Evolutionary conservation across 2,113 vertebrate genomes (phyloP).

Genomic region (Strix uralensis): DNA sequence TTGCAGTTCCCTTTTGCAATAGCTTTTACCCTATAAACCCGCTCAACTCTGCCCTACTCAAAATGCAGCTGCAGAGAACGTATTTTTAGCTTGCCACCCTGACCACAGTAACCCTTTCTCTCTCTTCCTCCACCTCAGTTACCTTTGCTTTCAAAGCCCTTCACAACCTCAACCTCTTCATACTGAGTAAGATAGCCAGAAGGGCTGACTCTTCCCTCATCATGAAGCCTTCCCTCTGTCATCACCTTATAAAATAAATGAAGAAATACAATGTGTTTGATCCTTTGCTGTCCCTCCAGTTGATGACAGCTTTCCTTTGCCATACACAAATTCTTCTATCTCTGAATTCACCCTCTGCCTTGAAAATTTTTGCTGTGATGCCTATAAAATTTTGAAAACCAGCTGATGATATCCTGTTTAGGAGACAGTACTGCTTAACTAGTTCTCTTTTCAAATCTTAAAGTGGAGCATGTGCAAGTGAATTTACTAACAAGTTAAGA

Average conservation of each 20-base stretch:
- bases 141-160: not conserved
- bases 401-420: not conserved
- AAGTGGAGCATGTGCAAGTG: not conserved
- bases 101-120: not conserved
- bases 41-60: not conserved
- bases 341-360: not conserved
- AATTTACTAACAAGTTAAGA: not conserved
- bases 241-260: not conserved
- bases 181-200: not conserved
- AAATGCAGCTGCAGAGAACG: not conserved
- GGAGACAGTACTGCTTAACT: not conserved
- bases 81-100: constrained; percentile 45
- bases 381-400: not conserved
- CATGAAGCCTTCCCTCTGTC: not conserved
- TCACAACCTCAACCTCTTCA: not conserved
- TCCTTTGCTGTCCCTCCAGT: not conserved
- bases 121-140: not conserved
- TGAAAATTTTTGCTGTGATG: not conserved
- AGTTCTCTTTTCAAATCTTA: not conserved
- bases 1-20: not conserved
- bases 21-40: not conserved
- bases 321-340: not conserved
- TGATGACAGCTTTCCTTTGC: not conserved
- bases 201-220: not conserved
- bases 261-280: not conserved